Percentiles rank a stretch among this genome's conserved stretches.
These are phyloP conservation scores for Arothron firmamentum DNA, from an alignment of 2,113 vertebrate genomes.

Conservation along the genomic window DNA sequence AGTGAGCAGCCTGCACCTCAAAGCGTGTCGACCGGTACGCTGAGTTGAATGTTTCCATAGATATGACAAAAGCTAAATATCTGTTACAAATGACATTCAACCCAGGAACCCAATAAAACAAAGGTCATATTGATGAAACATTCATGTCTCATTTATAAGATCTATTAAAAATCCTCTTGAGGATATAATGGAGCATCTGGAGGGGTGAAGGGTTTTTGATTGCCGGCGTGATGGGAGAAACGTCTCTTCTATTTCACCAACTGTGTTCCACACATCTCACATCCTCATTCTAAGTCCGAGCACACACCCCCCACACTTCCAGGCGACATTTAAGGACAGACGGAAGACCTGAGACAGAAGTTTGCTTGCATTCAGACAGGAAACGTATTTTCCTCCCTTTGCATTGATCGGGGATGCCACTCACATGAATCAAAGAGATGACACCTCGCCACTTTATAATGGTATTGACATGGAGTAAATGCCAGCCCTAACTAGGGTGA, in stretches of 20 bases:
- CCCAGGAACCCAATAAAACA: constrained; percentile 1
- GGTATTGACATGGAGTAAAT: constrained; percentile 49
- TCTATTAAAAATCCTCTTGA: constrained; percentile 11
- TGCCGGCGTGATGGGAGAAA: constrained; percentile 16
- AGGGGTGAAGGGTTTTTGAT: constrained; percentile 4
- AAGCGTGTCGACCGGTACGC: constrained; percentile 18
- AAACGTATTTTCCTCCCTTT: constrained; percentile 33
- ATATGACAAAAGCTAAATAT: constrained; percentile 21
- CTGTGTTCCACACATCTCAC: constrained; percentile 12
- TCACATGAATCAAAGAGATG: constrained; percentile 51
- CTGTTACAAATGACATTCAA: not conserved
- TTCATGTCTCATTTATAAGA: constrained; percentile 9
- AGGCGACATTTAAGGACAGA: constrained; percentile 38
- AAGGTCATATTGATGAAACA: constrained; percentile 23
- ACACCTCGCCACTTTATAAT: constrained; percentile 44
- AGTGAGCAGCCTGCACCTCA: not conserved
- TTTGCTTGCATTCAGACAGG: constrained; percentile 33
- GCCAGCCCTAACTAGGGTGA: constrained; percentile 42
- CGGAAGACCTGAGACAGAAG: constrained; percentile 38
- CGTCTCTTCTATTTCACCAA: not conserved
- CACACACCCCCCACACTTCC: constrained; percentile 7
- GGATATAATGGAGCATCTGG: constrained; percentile 2
- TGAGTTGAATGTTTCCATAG: constrained; percentile 15
- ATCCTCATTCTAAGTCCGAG: constrained; percentile 17
- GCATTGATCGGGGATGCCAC: constrained; percentile 29